These are phyloP conservation scores for Lysiphlebus fabarum DNA, from an alignment of 1,140 invertebrate species.

Conservation along the genomic window DNA sequence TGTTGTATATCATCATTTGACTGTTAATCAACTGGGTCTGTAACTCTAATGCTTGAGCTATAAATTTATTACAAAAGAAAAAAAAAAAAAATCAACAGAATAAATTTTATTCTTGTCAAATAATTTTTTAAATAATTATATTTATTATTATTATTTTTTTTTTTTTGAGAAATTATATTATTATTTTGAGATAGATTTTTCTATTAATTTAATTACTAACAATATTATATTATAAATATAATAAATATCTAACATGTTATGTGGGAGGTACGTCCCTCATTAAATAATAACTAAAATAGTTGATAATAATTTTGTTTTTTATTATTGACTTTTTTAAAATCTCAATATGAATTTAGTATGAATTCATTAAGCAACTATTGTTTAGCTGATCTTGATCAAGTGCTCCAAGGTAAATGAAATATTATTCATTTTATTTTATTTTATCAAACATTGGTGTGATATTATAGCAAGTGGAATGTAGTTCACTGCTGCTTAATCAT, in stretches of 20 bases:
- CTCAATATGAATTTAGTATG: conserved; percentile 26
- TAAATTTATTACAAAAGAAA: background rate
- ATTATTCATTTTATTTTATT: background rate
- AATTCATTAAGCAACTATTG: conserved; percentile 17
- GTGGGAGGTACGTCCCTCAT: conserved; percentile 52
- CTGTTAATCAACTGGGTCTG: too few relatives aligned
- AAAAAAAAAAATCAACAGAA: conserved; percentile 13
- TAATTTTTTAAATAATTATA: background rate
- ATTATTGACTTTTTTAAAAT: conserved; percentile 48
- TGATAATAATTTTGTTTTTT: conserved; percentile 31
- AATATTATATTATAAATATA: conserved; percentile 28
- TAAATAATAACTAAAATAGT: conserved; percentile 47
- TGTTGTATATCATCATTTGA: too few relatives aligned
- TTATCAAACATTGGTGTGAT: conserved; percentile 18
- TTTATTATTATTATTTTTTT: conserved; percentile 2
- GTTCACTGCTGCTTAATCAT: conserved; percentile 37
- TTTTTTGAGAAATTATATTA: background rate
- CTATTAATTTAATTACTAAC: too few relatives aligned
- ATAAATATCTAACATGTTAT: conserved; percentile 22
- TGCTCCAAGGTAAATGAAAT: conserved; percentile 19
- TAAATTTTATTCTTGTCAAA: background rate
- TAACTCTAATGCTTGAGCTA: too few relatives aligned
- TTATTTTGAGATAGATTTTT: too few relatives aligned
- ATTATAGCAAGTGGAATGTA: conserved; percentile 44
- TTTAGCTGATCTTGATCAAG: conserved; percentile 43